Percentiles rank a stretch among this genome's conserved stretches.
Evolutionary conservation across 37 sponge, comb jelly and placozoan genomes (phyloP).

Genomic region (Cladorhizidae sp.): DNA sequence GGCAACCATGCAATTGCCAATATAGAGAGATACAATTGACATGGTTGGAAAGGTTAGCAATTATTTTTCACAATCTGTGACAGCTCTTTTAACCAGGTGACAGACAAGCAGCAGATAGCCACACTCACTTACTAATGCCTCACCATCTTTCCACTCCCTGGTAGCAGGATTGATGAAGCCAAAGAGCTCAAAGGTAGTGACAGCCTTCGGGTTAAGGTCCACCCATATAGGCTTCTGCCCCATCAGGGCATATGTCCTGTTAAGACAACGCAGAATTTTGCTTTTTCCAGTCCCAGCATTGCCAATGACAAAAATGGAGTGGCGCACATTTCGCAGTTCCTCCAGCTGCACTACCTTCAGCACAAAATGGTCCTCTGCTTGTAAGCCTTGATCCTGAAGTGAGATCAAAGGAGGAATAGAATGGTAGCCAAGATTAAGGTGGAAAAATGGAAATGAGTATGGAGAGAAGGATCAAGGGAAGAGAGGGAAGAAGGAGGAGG

Average conservation of each 20-base stretch:
- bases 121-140: neutral
- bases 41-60: neutral
- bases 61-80: neutral
- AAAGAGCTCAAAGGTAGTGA: conserved; percentile 92
- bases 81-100: no score
- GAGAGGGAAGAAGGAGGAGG: no score
- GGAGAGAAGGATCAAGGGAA: no score
- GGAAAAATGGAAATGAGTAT: no score
- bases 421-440: no score
- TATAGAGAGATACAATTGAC: no score
- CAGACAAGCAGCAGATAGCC: neutral
- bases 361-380: conserved; percentile 97
- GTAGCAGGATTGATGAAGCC: conserved; percentile 98
- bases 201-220: conserved; percentile 98
- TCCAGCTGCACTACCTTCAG: conserved; percentile 97
- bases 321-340: conserved; percentile 92
- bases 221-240: conserved; percentile 87
- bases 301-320: conserved; percentile 98
- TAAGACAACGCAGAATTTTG: conserved; percentile 85
- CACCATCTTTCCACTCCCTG: conserved; percentile 98
- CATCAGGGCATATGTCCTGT: conserved; percentile 89
- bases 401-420: no score
- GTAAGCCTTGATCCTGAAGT: conserved; percentile 81
- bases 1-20: no score
- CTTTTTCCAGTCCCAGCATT: conserved; percentile 89